Percentiles rank a stretch among this genome's conserved stretches.
phyloP scores from a whole-genome alignment of 1,140 invertebrate genomes.

The Tetragonula clypearis region DNA sequence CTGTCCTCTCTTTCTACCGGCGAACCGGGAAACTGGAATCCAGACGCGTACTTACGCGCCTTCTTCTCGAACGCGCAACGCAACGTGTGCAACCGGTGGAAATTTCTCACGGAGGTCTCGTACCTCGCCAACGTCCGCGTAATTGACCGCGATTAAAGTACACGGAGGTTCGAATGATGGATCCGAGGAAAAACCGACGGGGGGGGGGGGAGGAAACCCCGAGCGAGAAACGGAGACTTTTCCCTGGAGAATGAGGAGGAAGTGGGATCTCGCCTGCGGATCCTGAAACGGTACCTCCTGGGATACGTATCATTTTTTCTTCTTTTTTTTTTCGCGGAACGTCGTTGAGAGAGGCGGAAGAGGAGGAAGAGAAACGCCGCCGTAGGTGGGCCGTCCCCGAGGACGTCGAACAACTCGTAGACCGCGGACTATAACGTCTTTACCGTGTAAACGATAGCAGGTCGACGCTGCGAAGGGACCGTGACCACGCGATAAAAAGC shows the following conservation, averaged over 20 bases:
- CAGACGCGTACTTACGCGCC: no score
- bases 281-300: conserved; percentile 27
- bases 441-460: conserved; percentile 18
- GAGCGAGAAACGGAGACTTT: neutral
- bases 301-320: conserved; percentile 58
- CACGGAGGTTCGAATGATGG: conserved; percentile 19
- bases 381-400: no score
- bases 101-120: neutral
- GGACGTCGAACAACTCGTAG: neutral
- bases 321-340: conserved; percentile 9
- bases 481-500: neutral
- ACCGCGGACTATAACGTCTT: neutral
- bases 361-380: neutral
- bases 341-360: conserved; percentile 43
- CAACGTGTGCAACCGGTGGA: no score
- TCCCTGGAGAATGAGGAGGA: neutral
- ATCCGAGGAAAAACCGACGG: no score
- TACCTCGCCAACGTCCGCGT: no score
- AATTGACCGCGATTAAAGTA: conserved; percentile 35
- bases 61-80: no score
- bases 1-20: neutral
- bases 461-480: neutral
- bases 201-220: conserved; percentile 37
- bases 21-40: neutral
- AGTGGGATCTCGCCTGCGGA: conserved; percentile 48